Conservation (phyloP, 1,140 invertebrate species). For the Pseudomyrmex pallidus region DNA sequence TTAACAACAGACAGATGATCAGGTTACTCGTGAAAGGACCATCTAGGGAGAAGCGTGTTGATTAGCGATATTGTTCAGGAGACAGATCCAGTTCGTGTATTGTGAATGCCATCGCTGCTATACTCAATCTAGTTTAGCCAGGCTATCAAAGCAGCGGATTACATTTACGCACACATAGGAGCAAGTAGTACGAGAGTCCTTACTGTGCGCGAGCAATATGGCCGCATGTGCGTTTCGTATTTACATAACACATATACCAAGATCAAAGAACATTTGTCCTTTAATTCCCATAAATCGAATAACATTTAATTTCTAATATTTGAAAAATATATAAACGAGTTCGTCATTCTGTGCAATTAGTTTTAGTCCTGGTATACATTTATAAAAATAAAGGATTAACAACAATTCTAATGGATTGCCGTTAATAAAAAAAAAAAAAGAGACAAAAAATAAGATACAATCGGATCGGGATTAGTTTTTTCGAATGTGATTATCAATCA, state of each 20-base stretch:
- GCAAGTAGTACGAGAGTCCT: not conserved
- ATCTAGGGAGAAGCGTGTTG: slow-evolving; percentile 1
- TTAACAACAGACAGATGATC: not conserved
- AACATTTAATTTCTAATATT: too few relatives aligned
- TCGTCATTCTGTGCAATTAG: too few relatives aligned
- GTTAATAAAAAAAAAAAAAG: too few relatives aligned
- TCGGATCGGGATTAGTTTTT: not conserved
- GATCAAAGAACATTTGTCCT: too few relatives aligned
- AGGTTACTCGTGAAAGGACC: not conserved
- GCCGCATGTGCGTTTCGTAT: not conserved
- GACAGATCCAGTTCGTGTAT: slow-evolving; percentile 13
- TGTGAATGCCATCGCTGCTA: slow-evolving; percentile 29
- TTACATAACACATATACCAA: too few relatives aligned
- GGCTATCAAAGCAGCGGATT: slow-evolving; percentile 48
- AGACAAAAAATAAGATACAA: not conserved
- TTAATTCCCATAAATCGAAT: too few relatives aligned
- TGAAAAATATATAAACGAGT: too few relatives aligned
- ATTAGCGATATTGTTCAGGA: slow-evolving; percentile 48
- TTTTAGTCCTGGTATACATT: too few relatives aligned
- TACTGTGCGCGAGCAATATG: not conserved
- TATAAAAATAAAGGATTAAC: too few relatives aligned
- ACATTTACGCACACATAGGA: slow-evolving; percentile 18
- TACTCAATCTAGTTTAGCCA: slow-evolving; percentile 43
- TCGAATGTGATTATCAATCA: slow-evolving; percentile 46
- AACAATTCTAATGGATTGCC: too few relatives aligned